Evolutionary conservation across 2,113 vertebrate species (phyloP).

Genomic region (Psittacara wagleri): DNA sequence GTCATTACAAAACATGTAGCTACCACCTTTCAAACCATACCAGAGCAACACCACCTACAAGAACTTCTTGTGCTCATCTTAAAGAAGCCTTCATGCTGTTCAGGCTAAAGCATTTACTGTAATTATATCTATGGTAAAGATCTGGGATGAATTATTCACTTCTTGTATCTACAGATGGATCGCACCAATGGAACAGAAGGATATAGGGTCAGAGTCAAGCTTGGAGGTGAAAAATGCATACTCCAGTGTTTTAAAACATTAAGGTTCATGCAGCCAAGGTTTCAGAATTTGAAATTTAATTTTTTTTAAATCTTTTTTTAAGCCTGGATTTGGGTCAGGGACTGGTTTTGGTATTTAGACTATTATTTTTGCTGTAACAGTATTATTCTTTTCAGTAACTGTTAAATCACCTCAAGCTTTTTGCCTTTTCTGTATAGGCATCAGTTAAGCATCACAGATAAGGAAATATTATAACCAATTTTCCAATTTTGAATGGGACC

Average conservation of each 20-base stretch:
- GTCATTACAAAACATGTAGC: not conserved
- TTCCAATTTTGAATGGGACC: not conserved
- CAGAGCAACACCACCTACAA: not conserved
- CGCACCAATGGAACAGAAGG: not conserved
- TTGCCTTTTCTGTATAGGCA: conserved; percentile 29
- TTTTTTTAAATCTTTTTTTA: conserved; percentile 11
- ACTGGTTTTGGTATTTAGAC: conserved; percentile 35
- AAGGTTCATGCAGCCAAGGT: not conserved
- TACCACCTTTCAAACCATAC: not conserved
- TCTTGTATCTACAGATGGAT: conserved; percentile 5
- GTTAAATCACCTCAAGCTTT: not conserved
- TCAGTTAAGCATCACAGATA: conserved; percentile 34
- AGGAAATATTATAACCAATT: conserved; percentile 22
- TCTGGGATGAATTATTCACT: not conserved
- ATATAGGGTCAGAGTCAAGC: not conserved
- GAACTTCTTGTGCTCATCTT: not conserved
- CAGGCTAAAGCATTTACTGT: not conserved
- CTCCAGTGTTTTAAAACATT: not conserved
- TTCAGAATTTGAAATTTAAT: conserved; percentile 33
- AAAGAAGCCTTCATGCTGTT: not conserved
- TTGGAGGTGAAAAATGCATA: conserved; percentile 20
- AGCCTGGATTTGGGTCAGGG: not conserved
- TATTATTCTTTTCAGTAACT: conserved; percentile 51
- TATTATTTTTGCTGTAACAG: conserved; percentile 48
- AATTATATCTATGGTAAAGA: not conserved